Base-by-base conservation (phyloP, 2,888 invertebrate genomes). In the Eupithecia abbreviata region DNA sequence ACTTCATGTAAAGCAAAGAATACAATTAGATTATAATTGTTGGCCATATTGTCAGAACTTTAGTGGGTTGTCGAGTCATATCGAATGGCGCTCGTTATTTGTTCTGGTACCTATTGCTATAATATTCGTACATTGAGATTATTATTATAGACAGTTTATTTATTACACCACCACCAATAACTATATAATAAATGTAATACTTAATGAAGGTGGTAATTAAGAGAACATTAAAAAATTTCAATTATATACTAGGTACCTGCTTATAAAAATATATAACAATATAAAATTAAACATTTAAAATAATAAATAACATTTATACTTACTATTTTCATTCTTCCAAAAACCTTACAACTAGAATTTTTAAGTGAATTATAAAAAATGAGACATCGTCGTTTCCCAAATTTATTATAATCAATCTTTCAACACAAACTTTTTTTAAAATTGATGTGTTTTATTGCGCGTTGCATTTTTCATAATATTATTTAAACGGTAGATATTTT, bases 1-100 rank as follows among this genome's bases (percentile, higher is more conserved):
- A 82, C 80, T 80, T 68, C 79, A 73, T 73, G 55, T 55, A 71
- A 58, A 77, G 66, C 79, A 80, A 81, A 55, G 43, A 71, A 67
- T 43, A 73, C 51, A 72, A 69, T 71, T 75, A 78, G n/a, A 67
- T 67, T 30, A 42, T 75, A 30, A 55, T 76, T 75, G 69, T 69
- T 69, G 51, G 74, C 42, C 62, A 73, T 81, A 75, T 76, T 76
- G 68, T 75, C 45, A 18, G 47, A 67, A 71, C 73, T 68, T 79
- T 76, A 79, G 55, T 71, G n/a, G 45, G 71, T 73, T 71, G 68
- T 13, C 45, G 5, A 45, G n/a, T 62, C 71, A 18, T 70, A 71
- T 70, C 76, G 76, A 73, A 55, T 70, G n/a, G n/a, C 43, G 69
- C 51, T 6, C 51, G 18, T 69, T 51, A 30, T 30, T 30, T 30